phyloP scores from a whole-genome alignment of 2,797 vertebrate genomes.

The Crypturellus tataupa region DNA sequence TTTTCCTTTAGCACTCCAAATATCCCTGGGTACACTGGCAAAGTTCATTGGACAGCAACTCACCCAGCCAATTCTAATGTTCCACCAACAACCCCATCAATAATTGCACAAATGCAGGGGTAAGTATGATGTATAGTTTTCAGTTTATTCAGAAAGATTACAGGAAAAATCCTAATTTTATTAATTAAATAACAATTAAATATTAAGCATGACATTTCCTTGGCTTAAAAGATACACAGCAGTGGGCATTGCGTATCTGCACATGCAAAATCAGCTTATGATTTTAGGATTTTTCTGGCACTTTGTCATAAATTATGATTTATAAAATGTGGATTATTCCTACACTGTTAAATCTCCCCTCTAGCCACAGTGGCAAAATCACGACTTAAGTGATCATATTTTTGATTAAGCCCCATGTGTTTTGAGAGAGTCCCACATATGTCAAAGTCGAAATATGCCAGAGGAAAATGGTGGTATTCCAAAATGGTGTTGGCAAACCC shows the following conservation, averaged over 20 bases:
- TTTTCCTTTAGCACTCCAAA: constrained; percentile 79
- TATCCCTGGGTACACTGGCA: constrained; percentile 86
- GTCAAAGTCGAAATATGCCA: neutral
- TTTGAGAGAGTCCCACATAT: neutral
- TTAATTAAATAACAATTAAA: constrained; percentile 67
- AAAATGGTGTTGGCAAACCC: neutral
- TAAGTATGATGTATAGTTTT: constrained; percentile 78
- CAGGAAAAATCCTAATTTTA: constrained; percentile 28
- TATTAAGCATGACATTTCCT: constrained; percentile 6
- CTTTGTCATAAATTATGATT: neutral
- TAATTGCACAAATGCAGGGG: constrained; percentile 74
- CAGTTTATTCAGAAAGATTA: constrained; percentile 41
- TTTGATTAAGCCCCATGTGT: neutral
- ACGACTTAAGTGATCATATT: neutral
- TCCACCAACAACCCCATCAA: constrained; percentile 61
- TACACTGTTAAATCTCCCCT: neutral
- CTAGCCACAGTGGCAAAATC: neutral
- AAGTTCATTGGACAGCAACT: constrained; percentile 79
- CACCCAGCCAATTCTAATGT: constrained; percentile 79
- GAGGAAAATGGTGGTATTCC: neutral
- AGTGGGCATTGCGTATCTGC: neutral
- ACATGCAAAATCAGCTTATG: neutral
- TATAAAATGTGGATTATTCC: neutral
- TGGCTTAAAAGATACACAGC: constrained; percentile 2
- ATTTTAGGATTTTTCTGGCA: neutral